Percentiles rank a stretch among this genome's conserved stretches.
Evolutionary conservation across 2,797 vertebrate genomes (phyloP).

Genomic region (Enteromius viviparus): DNA sequence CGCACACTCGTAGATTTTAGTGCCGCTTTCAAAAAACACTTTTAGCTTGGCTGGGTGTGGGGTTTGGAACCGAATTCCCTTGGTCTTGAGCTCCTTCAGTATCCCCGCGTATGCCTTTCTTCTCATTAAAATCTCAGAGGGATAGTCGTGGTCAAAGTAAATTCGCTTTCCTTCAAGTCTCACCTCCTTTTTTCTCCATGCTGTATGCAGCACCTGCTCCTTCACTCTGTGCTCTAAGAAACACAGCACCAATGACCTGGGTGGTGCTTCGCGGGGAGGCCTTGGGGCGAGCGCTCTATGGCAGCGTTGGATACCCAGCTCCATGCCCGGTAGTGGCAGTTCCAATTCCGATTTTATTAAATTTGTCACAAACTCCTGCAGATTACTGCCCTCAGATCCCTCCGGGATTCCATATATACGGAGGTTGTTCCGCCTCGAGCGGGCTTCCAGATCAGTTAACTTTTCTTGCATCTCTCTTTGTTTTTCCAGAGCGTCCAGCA

Average conservation of each 20-base stretch:
- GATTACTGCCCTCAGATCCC: not conserved
- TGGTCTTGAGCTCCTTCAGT: conserved; percentile 24
- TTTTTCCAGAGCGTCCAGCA: not conserved
- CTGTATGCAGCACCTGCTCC: conserved; percentile 31
- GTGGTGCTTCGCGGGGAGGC: not conserved
- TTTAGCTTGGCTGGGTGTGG: conserved; percentile 26
- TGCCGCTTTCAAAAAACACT: not conserved
- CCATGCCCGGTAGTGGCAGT: too few relatives aligned
- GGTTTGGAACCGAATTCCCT: conserved; percentile 34
- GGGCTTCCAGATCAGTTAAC: not conserved
- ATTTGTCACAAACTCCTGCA: too few relatives aligned
- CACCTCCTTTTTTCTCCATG: conserved; percentile 43
- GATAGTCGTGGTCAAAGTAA: conserved; percentile 24
- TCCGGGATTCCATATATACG: not conserved
- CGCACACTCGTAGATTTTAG: too few relatives aligned
- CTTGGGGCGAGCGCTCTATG: conserved; percentile 16
- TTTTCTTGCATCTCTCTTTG: conserved; percentile 1
- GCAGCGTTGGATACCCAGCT: not conserved
- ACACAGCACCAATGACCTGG: conserved; percentile 36
- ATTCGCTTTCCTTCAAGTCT: not conserved
- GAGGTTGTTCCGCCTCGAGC: conserved; percentile 11
- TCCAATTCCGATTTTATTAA: too few relatives aligned
- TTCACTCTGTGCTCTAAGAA: conserved; percentile 44
- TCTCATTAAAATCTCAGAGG: conserved; percentile 35
- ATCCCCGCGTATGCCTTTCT: conserved; percentile 40